Evolutionary conservation across 2,888 invertebrate species (phyloP).

Genomic region (Acrocyrtus sp.): DNA sequence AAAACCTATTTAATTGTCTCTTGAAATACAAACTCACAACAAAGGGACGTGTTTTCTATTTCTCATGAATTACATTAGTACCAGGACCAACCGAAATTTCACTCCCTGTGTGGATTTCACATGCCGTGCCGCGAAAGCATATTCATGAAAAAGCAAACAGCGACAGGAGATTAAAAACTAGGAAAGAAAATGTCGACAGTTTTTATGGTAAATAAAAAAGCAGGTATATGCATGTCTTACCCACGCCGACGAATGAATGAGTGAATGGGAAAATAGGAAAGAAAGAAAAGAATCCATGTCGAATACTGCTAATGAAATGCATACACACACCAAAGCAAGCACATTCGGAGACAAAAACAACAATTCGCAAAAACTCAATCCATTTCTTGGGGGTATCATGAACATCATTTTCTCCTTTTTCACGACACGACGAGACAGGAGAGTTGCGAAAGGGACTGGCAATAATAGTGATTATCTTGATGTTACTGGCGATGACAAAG

Average conservation of each 20-base stretch:
- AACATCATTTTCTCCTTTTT: constrained; percentile 34
- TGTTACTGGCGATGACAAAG: constrained; percentile 26
- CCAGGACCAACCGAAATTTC: no score
- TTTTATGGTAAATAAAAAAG: no score
- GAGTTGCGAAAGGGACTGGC: not conserved
- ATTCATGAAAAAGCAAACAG: not conserved
- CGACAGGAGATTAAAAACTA: constrained; percentile 6
- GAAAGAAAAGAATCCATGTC: constrained; percentile 40
- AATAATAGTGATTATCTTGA: constrained; percentile 1
- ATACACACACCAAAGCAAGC: constrained; percentile 24
- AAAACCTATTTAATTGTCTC: constrained; percentile 40
- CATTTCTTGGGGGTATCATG: constrained; percentile 47
- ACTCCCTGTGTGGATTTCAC: constrained; percentile 21
- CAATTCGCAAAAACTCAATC: constrained; percentile 19
- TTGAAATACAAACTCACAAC: no score
- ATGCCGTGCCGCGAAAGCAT: constrained; percentile 19
- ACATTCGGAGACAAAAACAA: constrained; percentile 14
- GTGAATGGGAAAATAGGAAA: constrained; percentile 11
- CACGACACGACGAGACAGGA: constrained; percentile 10
- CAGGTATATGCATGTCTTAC: constrained; percentile 1
- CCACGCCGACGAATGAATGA: not conserved
- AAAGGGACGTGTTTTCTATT: constrained; percentile 38
- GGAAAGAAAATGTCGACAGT: constrained; percentile 5
- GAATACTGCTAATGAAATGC: constrained; percentile 49
- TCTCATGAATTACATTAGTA: constrained; percentile 32